Conservation (phyloP, 2,113 vertebrate species). For the Callorhinus ursinus region DNA sequence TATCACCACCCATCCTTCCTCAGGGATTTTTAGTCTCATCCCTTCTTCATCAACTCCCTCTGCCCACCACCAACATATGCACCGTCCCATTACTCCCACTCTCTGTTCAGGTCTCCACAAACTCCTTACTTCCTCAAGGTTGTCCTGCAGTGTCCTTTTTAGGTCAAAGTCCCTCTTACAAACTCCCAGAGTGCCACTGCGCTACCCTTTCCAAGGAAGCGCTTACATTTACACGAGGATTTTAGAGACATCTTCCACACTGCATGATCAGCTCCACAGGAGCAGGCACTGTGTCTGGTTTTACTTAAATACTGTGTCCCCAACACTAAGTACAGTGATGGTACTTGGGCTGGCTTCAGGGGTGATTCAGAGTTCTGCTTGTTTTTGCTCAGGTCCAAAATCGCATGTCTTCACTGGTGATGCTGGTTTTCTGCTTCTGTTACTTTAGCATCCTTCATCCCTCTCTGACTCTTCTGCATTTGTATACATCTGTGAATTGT, state of each 20-base stretch:
- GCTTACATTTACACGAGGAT: not conserved
- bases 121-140: not conserved
- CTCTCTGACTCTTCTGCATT: not conserved
- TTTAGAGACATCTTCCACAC: not conserved
- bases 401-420: not conserved
- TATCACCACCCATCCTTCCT: not conserved
- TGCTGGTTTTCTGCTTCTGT: not conserved
- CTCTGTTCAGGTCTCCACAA: not conserved
- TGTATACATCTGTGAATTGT: not conserved
- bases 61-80: not conserved
- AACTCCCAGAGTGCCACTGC: not conserved
- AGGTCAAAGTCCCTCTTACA: not conserved
- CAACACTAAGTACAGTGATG: not conserved
- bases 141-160: not conserved
- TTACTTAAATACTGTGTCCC: not conserved
- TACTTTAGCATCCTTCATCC: not conserved
- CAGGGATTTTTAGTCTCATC: not conserved
- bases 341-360: no score
- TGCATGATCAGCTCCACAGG: not conserved
- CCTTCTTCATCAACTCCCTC: not conserved
- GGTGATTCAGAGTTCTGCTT: conserved; percentile 18
- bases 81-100: no score
- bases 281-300: not conserved
- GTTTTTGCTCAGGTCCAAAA: not conserved
- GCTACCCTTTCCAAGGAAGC: not conserved